A percentile compares a stretch with the other conserved stretches of the same genome.
phyloP scores from a whole-genome alignment of 2,888 invertebrate genomes.

The Epinotia ramella region DNA sequence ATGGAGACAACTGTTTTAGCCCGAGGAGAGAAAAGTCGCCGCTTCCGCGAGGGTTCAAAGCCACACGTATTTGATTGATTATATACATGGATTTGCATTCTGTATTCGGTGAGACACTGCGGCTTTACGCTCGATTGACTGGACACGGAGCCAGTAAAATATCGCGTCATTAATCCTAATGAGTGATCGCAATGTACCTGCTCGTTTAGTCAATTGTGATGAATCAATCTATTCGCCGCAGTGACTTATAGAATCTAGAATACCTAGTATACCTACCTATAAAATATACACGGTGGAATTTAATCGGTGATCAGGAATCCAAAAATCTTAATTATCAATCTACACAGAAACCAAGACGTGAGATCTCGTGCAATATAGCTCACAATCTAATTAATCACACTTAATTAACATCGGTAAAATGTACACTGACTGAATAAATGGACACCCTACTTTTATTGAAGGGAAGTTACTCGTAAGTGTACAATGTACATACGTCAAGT shows the following conservation, averaged over 20 bases:
- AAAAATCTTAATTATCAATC: too few relatives aligned
- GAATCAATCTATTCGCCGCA: not conserved
- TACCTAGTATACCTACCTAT: too few relatives aligned
- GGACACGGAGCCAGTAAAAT: not conserved
- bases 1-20: not conserved
- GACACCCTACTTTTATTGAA: too few relatives aligned
- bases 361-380: too few relatives aligned
- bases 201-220: not conserved
- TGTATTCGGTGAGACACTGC: not conserved
- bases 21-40: not conserved
- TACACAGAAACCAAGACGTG: too few relatives aligned
- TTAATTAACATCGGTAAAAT: too few relatives aligned
- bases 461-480: too few relatives aligned
- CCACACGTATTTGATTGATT: not conserved
- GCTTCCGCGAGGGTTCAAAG: constrained; percentile 11
- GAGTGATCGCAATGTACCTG: not conserved
- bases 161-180: not conserved
- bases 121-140: not conserved
- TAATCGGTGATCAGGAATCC: too few relatives aligned
- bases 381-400: too few relatives aligned
- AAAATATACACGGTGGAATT: too few relatives aligned
- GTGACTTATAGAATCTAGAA: not conserved
- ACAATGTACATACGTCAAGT: too few relatives aligned
- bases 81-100: not conserved
- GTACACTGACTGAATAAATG: too few relatives aligned